Base-by-base conservation (phyloP, 1,140 invertebrate genomes). In the Diachasma alloeum region DNA sequence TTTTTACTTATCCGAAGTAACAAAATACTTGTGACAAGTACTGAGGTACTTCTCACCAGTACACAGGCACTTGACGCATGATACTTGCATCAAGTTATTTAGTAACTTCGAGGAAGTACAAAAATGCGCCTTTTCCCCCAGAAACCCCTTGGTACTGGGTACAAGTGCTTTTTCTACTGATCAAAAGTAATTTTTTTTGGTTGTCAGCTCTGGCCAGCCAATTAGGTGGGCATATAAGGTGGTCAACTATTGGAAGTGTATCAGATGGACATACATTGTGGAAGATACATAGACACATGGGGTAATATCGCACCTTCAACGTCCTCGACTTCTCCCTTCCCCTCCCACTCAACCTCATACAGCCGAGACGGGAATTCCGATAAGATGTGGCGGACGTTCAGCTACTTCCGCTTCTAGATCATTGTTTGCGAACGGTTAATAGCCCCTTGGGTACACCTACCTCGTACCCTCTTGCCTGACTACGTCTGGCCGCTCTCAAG, bases 371-470 rank as follows among this genome's bases (percentile, higher is more conserved):
- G 78, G 85, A 87, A 87, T 88, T 85, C 82, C 84, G 87, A 88
- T 88, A 87, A 87, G 85, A 83, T 70, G 75, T 63, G 81, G 77
- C 70, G 81, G 75, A 78, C 71, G 79, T 44, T 48, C 79, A 82
- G 83, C 81, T 82, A 87, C 84, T 88, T 88, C 84, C 84, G 84
- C 83, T 87, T 86, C 81, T 83, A 85, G 85, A 88, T 88, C 84
- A 89, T 88, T 88, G 87, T 88, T 89, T 88, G 87, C 84, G 80
- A 86, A 88, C 84, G 82, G 86, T 88, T 89, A 88, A 88, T 88
- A 88, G 86, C 83, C 85, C 83, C 84, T 77, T 81, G 84, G 84
- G 85, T 85, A 83, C 82, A 85, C 84, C 83, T 85, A 81, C 72
- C 79, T 63, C 75, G 79, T 69, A 44, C 69, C 48, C 67, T 44